These are phyloP conservation scores for Anas platyrhynchos DNA, from an alignment of 2,113 vertebrate genomes.

Conservation along the genomic window DNA sequence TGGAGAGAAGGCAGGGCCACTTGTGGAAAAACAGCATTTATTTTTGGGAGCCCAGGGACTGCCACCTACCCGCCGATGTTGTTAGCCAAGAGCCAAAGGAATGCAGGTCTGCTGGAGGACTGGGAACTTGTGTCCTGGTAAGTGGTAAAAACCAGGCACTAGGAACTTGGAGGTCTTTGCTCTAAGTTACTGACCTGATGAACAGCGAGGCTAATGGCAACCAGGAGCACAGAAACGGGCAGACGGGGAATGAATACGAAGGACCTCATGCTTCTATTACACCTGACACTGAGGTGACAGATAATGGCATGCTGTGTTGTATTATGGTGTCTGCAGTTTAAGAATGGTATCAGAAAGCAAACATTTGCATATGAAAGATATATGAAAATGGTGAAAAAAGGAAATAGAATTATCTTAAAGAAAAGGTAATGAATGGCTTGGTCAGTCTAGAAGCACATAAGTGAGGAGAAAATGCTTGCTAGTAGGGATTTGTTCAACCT, in stretches of 20 bases:
- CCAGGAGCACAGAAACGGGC: not conserved
- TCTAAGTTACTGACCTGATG: not conserved
- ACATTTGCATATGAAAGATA: not conserved
- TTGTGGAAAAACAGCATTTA: not conserved
- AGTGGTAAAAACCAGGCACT: not conserved
- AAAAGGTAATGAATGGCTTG: accelerated
- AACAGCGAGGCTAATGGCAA: not conserved
- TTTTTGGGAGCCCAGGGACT: not conserved
- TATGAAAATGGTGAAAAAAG: not conserved
- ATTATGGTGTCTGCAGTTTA: not conserved
- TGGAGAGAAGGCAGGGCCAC: not conserved
- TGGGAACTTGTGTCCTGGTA: not conserved
- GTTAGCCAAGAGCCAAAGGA: not conserved
- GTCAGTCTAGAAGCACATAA: not conserved
- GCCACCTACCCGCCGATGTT: not conserved
- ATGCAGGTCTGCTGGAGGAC: accelerated
- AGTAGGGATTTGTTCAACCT: not conserved
- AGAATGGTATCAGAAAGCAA: not conserved
- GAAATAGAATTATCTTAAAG: not conserved
- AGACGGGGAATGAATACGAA: not conserved
- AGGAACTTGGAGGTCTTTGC: not conserved
- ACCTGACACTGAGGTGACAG: not conserved
- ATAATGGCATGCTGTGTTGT: not conserved
- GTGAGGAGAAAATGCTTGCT: not conserved
- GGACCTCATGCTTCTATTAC: not conserved